phyloP scores from a whole-genome alignment of 1,140 invertebrate species.

The Solen grandis region DNA sequence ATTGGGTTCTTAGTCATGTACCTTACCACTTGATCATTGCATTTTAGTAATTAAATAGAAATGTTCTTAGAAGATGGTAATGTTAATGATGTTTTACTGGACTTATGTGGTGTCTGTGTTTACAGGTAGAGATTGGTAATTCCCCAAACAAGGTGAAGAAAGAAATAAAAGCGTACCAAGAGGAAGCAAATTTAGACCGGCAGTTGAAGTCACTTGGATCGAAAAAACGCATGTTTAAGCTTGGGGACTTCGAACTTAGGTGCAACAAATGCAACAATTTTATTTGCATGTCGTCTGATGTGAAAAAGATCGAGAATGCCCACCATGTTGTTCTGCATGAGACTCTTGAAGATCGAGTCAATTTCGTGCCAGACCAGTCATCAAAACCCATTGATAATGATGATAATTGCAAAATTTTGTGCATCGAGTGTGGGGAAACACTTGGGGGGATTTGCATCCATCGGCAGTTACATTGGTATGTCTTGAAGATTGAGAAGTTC shows the following conservation, averaged over 20 bases:
- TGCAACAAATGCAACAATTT: slow-evolving; percentile 64
- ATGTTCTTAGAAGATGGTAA: too few species aligned
- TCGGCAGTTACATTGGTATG: slow-evolving; percentile 49
- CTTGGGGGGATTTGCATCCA: slow-evolving; percentile 60
- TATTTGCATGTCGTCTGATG: slow-evolving; percentile 52
- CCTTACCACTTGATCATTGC: too few species aligned
- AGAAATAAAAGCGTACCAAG: slow-evolving; percentile 57
- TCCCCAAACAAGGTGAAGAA: slow-evolving; percentile 31
- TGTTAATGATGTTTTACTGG: too few species aligned
- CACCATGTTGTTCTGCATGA: slow-evolving; percentile 61
- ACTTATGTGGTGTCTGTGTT: background rate
- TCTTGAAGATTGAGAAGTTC: slow-evolving; percentile 61
- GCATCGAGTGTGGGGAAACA: slow-evolving; percentile 59
- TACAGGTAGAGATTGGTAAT: slow-evolving; percentile 37
- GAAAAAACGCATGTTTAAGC: slow-evolving; percentile 29
- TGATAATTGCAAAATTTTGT: slow-evolving; percentile 59
- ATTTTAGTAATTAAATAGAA: too few species aligned
- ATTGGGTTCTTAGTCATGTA: too few species aligned
- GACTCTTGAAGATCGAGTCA: slow-evolving; percentile 43
- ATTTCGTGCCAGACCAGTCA: background rate
- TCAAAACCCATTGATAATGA: slow-evolving; percentile 25
- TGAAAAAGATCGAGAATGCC: slow-evolving; percentile 57
- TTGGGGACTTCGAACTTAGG: slow-evolving; percentile 54
- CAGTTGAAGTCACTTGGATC: slow-evolving; percentile 31
- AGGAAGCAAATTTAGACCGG: slow-evolving; percentile 59